phyloP scores from a whole-genome alignment of 2,888 invertebrate species.

The Meliscaeva auricollis region DNA sequence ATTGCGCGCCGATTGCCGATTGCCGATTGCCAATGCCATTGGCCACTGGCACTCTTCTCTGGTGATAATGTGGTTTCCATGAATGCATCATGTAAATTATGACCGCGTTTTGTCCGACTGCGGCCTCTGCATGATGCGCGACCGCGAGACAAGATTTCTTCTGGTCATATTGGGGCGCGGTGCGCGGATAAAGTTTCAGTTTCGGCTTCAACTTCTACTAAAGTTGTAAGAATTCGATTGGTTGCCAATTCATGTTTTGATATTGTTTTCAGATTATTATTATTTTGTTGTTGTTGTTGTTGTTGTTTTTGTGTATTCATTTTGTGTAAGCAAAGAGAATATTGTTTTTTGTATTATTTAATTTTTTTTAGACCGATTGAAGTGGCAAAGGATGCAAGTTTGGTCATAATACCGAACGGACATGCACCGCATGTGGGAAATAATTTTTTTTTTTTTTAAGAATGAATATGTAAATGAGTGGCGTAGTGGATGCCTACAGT shows the following conservation, averaged over 20 bases:
- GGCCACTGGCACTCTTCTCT: conserved; percentile 59
- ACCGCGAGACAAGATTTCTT: conserved; percentile 31
- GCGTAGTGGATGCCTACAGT: conserved; percentile 56
- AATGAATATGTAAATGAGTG: conserved; percentile 62
- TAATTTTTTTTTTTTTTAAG: not conserved
- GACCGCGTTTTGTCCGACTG: conserved; percentile 72
- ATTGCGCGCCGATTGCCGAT: conserved; percentile 7
- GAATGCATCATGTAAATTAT: conserved; percentile 75
- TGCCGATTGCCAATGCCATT: conserved; percentile 60
- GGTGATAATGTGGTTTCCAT: conserved; percentile 75
- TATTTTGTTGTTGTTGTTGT: conserved; percentile 13
- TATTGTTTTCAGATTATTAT: conserved; percentile 56
- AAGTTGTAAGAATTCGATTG: conserved; percentile 73
- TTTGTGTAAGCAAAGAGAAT: conserved; percentile 26
- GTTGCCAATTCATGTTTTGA: conserved; percentile 74
- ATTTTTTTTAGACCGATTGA: conserved; percentile 38
- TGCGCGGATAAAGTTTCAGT: conserved; percentile 56
- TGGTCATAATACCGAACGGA: conserved; percentile 66
- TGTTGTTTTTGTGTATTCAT: not conserved
- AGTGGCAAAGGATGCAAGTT: conserved; percentile 73
- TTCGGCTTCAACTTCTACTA: conserved; percentile 44
- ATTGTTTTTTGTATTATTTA: conserved; percentile 25
- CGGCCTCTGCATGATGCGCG: conserved; percentile 65
- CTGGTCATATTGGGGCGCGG: not conserved
- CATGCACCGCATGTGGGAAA: conserved; percentile 67